These are phyloP conservation scores for Julus scandinavius DNA, from an alignment of 2,888 invertebrate genomes.

Conservation along the genomic window DNA sequence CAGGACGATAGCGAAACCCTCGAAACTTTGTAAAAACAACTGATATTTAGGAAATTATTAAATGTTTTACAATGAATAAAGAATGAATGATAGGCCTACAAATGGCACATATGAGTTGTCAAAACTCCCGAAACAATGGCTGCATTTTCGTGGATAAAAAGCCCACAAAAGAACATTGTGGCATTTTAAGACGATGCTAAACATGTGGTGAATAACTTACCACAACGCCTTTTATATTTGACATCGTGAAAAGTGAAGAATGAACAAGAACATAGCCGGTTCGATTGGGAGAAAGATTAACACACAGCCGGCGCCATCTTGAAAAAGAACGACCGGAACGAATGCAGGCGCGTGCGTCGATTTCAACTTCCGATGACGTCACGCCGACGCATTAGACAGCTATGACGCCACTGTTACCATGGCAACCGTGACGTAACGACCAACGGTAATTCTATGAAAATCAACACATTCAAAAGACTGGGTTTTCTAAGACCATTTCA, in stretches of 20 bases:
- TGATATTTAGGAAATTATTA: no score
- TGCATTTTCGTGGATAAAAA: not conserved
- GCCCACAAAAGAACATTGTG: no score
- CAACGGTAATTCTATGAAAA: no score
- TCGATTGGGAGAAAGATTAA: not conserved
- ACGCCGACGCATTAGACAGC: no score
- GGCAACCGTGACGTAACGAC: no score
- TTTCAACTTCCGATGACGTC: not conserved
- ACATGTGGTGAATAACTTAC: not conserved
- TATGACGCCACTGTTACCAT: no score
- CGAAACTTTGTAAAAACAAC: no score
- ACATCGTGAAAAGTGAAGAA: not conserved
- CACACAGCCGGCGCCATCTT: constrained; percentile 2
- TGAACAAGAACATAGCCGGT: not conserved
- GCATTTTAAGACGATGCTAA: no score
- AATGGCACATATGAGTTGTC: not conserved
- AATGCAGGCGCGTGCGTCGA: not conserved
- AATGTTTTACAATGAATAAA: no score
- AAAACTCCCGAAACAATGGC: not conserved
- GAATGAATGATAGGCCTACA: not conserved
- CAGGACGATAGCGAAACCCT: no score
- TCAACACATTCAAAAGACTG: no score
- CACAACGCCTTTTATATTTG: constrained; percentile 45
- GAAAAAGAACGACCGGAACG: not conserved
- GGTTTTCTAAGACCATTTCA: no score